phyloP scores from a whole-genome alignment of 2,888 invertebrate species.

The Netelia inedita region DNA sequence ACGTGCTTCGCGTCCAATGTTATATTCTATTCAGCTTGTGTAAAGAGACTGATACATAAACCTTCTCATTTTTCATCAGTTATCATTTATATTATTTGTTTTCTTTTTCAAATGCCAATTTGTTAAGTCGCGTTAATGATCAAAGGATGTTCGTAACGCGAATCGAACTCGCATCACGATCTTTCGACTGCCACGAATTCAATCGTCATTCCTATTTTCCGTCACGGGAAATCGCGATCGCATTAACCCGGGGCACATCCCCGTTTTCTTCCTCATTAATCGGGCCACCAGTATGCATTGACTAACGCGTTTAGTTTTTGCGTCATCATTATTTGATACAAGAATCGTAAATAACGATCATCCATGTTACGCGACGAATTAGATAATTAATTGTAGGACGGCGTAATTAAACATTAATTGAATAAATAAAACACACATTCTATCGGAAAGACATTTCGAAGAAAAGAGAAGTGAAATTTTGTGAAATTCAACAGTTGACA shows the following conservation, averaged over 20 bases:
- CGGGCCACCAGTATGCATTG: conserved; percentile 9
- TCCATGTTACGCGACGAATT: conserved; percentile 6
- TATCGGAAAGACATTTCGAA: conserved; percentile 10
- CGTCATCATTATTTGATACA: conserved; percentile 9
- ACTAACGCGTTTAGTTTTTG: conserved; percentile 17
- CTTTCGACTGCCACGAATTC: conserved; percentile 21
- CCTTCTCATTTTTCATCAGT: conserved; percentile 69
- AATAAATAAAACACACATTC: conserved; percentile 8
- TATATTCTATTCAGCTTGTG: conserved; percentile 77
- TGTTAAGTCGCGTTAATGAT: conserved; percentile 16
- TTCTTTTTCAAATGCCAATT: background rate
- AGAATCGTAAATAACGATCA: background rate
- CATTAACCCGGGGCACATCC: background rate
- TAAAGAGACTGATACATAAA: conserved; percentile 80
- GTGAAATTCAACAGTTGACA: conserved; percentile 46
- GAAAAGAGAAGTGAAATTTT: conserved; percentile 13
- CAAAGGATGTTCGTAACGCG: conserved; percentile 16
- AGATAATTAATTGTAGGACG: conserved; percentile 31
- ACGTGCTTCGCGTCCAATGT: conserved; percentile 75
- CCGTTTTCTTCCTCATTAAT: background rate
- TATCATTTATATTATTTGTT: conserved; percentile 62
- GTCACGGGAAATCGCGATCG: background rate
- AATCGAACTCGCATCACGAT: conserved; percentile 9
- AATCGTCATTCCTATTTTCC: background rate
- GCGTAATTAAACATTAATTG: conserved; percentile 20